Base-by-base conservation (phyloP, 1,140 invertebrate species). In the Hyles vespertilio region DNA sequence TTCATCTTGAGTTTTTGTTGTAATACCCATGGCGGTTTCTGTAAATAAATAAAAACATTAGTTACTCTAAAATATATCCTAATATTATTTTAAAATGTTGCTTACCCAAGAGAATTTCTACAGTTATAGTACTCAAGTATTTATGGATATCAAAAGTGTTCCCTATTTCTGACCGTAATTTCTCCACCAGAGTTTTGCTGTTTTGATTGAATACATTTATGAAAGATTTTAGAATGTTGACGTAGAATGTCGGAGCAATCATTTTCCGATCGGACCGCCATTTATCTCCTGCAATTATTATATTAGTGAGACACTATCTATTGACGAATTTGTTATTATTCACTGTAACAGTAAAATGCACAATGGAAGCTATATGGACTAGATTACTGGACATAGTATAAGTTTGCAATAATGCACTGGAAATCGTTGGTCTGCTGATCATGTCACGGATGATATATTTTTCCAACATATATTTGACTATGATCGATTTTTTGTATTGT, bases 181-280 rank as follows among this genome's bases (percentile, higher is more conserved):
- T 93, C 0, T 92, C 72, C 0, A 96, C 91, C 1, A 98, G 89
- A 47, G 92, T 91, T 33, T 88, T 82, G 22, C 94, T 93, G 74
- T 99, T 97, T 50, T 95, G 91, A 56, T 97, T 97, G 81, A 99
- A 98, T 0, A 96, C 90, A 0, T 93, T 92, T 3, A 98, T 87
- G 73, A 98, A 98, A 22, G 95, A 94, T 76, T 98, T 96, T 2
- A 99, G 84, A 48, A 98, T 96, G 62, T 95, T 96, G 71, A 97
- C 93, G 79, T 99, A 97, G 85, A 99, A 99, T 1, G 97, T 95
- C 0, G 98, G 98, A 0, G 97, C 97, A 50, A 99, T 94, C 73
- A 98, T 92, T 88, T 97, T 98, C 9, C 97, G 90, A 67, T 97
- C 93, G 1, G 89, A 91, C 9, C 92, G 90, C 97, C 97, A 98